Evolutionary conservation across 2,797 vertebrate genomes (phyloP), one percentile per base, ranked within the genome.

Genomic region (Acropternis orthonyx): DNA sequence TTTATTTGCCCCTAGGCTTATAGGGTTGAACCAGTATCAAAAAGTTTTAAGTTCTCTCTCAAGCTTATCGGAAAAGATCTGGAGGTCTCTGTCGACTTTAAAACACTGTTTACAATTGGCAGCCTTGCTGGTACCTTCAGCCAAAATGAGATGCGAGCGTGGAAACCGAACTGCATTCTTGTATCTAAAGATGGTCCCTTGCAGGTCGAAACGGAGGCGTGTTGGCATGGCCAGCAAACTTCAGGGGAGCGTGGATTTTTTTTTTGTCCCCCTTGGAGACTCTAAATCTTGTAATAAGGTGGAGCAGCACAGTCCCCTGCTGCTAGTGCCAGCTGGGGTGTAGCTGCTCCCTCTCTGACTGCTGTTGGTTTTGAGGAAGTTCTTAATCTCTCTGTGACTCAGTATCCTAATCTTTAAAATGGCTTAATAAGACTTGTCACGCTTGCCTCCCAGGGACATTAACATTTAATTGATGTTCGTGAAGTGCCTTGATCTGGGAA

Each of bases 391-490:
- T 54, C 79, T 82, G 52, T 96, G 85, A 95, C 80, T 97, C 95
- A 65, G 34, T 92, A 75, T 83, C 78, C 90, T 95, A 48, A 76
- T 61, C 83, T 96, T 82, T 83, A 88, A 94, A 96, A 91, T 85
- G 89, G 44, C 37, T 89, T 96, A 95, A 92, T 93, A 72, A 75
- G 88, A 88, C 81, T 93, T 89, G 96, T 93, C 93, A 80, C 20
- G 20, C 95, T 97, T 96, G 87, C 92, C 95, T 95, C 84, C 71
- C 36, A 82, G 92, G 89, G 68, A 88, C 78, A 90, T 88, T 92
- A 93, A 85, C 76, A 79, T 95, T 84, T 96, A 83, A 95, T 95
- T 97, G 92, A 80, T 91, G 84, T 84, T 78, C 85, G 24, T 37
- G 32, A 77, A 96, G 58, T 55, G 72, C 83, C 93, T 91, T 88